Evolutionary conservation across 2,113 vertebrate genomes (phyloP), one percentile per base, ranked within the genome.

Genomic region (Chelonoidis abingdonii): DNA sequence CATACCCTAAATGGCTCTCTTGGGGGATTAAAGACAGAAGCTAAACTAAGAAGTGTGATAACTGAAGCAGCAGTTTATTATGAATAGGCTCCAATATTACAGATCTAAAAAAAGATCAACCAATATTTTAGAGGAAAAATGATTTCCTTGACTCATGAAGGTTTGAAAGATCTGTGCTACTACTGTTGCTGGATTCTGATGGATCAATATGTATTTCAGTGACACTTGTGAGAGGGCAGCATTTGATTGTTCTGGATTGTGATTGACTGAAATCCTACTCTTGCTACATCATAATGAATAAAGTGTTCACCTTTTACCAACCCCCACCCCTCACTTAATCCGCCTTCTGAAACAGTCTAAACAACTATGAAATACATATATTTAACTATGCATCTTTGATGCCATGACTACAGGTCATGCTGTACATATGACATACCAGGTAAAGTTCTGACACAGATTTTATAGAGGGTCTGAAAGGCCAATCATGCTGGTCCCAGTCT

Each of bases 401-500:
- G 88, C 50, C 88, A 87, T 10, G 38, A 93, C 65, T 83, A 91
- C 49, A 93, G 11, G 83, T 75, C 27, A 91, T 80, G 92, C 79
- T 94, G 86, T 89, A 90, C 49, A 90, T 95, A 95, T 88, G 98
- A 99, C 99, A 98, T 99, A 99, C 99, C 99, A 98, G 98, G 87
- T 99, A 99, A 97, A 91, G 98, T 91, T 98, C 94, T 97, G 97
- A 98, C 97, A 99, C 98, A 98, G 98, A 99, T 98, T 99, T 99
- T 97, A 99, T 87, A 98, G 98, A 99, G 94, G 98, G 98, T 97
- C 97, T 98, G 98, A 98, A 98, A 98, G 98, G 98, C 98, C 99
- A 99, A 87, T 98, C 98, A 98, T 98, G 98, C 99, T 98, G 99
- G 98, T 99, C 98, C 98, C 98, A 98, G 98, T 99, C 98, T 98